Percentiles rank a stretch among this genome's conserved stretches.
Conservation (phyloP, 1,140 invertebrate species). For the Zophobas atratus region DNA sequence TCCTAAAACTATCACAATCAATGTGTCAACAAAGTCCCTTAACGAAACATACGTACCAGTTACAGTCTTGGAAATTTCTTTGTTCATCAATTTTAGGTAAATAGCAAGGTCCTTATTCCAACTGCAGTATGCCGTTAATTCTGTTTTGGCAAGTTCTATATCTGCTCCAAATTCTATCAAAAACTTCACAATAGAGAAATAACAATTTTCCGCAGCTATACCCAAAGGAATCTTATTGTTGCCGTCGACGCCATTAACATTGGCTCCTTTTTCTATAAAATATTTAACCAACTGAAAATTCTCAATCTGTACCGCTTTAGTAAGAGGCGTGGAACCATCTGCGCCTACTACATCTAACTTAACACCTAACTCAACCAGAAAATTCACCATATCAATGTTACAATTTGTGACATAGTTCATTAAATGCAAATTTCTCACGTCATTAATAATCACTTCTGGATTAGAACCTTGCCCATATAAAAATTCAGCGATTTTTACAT, state of each 20-base stretch:
- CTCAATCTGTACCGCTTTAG: neutral
- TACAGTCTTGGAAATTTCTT: too few species aligned
- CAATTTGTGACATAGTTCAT: neutral
- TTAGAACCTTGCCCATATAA: constrained; percentile 14
- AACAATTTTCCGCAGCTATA: neutral
- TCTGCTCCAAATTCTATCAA: constrained; percentile 3
- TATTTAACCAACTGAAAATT: neutral
- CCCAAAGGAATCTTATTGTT: neutral
- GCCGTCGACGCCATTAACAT: constrained; percentile 2
- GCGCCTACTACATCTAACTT: neutral
- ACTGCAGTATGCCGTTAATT: neutral
- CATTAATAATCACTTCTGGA: neutral
- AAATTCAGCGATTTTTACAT: constrained; percentile 19
- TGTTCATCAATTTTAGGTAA: neutral
- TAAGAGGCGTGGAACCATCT: constrained; percentile 3
- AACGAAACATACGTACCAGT: too few species aligned
- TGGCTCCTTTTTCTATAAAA: constrained; percentile 3
- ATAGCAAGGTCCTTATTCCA: neutral
- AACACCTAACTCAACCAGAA: neutral
- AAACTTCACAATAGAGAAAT: neutral
- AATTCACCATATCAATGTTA: constrained; percentile 3
- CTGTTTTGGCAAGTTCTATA: neutral
- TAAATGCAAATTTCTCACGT: neutral
- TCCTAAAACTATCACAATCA: too few species aligned
- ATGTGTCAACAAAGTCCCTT: too few species aligned